These are phyloP conservation scores for Camponotus vicinus DNA, from an alignment of 1,140 invertebrate species.

Conservation along the genomic window DNA sequence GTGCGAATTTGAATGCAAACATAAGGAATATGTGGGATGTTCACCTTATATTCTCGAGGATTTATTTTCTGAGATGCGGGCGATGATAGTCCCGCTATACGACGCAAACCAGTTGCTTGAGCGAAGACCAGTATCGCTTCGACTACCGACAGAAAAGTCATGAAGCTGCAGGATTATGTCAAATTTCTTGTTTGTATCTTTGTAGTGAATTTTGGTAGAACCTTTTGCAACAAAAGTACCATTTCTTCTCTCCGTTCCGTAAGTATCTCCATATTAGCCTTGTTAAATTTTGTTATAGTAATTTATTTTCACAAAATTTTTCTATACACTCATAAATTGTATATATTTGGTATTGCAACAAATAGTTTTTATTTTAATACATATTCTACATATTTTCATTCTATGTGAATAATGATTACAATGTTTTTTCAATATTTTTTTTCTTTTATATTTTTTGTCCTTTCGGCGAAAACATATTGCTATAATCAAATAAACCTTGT, in stretches of 20 bases:
- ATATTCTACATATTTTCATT: neutral
- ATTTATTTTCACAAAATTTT: neutral
- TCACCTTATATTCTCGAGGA: slow-evolving; percentile 31
- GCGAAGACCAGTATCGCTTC: slow-evolving; percentile 58
- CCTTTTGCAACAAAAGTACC: slow-evolving; percentile 12
- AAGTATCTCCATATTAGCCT: slow-evolving; percentile 33
- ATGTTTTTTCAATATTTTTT: neutral
- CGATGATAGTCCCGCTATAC: slow-evolving; percentile 76
- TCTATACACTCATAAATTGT: neutral
- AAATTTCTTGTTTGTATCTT: slow-evolving; percentile 77
- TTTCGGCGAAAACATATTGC: neutral
- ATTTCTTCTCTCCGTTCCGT: slow-evolving; percentile 34
- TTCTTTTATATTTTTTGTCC: neutral
- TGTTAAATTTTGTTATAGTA: neutral
- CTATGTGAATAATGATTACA: neutral
- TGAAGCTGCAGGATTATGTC: slow-evolving; percentile 79
- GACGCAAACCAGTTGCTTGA: slow-evolving; percentile 63
- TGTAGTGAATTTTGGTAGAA: slow-evolving; percentile 31
- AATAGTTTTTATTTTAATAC: neutral
- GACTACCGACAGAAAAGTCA: slow-evolving; percentile 77
- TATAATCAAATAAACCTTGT: neutral
- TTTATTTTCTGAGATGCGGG: slow-evolving; percentile 71
- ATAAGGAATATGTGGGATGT: neutral
- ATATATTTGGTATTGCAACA: neutral
- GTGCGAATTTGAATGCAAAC: neutral